Conservation (phyloP, 1,140 invertebrate species). For the Philotrypesis tridentata region DNA sequence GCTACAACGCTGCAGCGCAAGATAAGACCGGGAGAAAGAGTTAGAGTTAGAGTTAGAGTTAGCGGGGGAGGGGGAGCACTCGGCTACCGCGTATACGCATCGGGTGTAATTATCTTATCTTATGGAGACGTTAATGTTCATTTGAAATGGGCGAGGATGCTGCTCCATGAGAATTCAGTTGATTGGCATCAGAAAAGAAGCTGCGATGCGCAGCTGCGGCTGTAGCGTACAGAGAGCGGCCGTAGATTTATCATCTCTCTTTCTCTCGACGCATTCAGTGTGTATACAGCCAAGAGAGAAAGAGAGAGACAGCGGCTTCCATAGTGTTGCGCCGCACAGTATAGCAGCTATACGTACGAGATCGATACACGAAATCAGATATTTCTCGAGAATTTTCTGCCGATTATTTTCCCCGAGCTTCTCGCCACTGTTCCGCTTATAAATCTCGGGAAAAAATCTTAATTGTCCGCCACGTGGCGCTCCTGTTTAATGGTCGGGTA, state of each 20-base stretch:
- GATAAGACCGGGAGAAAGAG: conserved; percentile 42
- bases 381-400: conserved; percentile 31
- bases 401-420: conserved; percentile 30
- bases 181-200: conserved; percentile 51
- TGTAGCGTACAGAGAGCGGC: neutral
- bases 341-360: neutral
- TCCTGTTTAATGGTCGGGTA: conserved; percentile 7
- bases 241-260: conserved; percentile 33
- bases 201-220: neutral
- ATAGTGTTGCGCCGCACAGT: neutral
- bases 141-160: conserved; percentile 37
- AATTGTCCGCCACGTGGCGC: conserved; percentile 34
- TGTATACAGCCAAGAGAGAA: no score
- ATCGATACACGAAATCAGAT: conserved; percentile 46
- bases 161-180: conserved; percentile 36
- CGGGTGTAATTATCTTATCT: conserved; percentile 58
- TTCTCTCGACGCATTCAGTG: neutral
- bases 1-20: neutral
- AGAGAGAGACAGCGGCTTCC: no score
- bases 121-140: conserved; percentile 58
- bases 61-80: conserved; percentile 37
- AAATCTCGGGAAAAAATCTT: conserved; percentile 21
- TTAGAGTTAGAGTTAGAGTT: no score
- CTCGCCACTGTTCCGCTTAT: neutral
- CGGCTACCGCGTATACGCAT: conserved; percentile 38